Evolutionary conservation across 2,888 invertebrate genomes (phyloP), one percentile per base, ranked within the genome.

Genomic region (Ormyrus thymus): DNA sequence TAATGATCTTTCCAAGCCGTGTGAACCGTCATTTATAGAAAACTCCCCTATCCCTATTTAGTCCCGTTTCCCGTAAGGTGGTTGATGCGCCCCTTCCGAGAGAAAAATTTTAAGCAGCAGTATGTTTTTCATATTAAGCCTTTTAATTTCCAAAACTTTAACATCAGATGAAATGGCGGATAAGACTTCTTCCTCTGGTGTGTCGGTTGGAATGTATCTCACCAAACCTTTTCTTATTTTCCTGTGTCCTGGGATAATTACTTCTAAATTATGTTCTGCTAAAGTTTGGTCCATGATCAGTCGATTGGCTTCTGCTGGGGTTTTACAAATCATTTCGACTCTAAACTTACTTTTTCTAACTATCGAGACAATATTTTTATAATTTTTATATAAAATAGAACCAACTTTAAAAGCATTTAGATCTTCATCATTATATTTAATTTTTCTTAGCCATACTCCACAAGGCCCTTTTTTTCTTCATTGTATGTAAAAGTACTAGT

Each of bases 381-480:
- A 74, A 68, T 69, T 64, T 48, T 62, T 46, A 15, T 59, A 45
- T 7, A 66, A 29, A 7, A 55, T 43, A 13, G n/a, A 10, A 43
- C 73, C 73, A 8, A 73, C 5, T 29, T 45, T 62, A 43, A 43
- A 45, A 13, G 62, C 43, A n/a, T 53, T 73, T 11, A 73, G 7
- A 43, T 64, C 64, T n/a, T 11, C 7, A 7, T 55, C 29, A 43
- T 59, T 13, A 6, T 9, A 2, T n/a, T 73, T 62, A 43, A 51
- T 62, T 45, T 72, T 50, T 11, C 7, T 61, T 29, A 61, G 29
- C 72, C 72, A 61, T 4, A 72, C 72, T 15, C 62, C 55, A 62
- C 2, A 73, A 6, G 55, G 73, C 7, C 73, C 73, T 10, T 46
- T 43, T 72, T 72, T 4, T 61, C 15, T 43, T 51, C 8, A 53